Evolutionary conservation across 2,113 vertebrate species (phyloP).

Genomic region (Lophura nycthemera): DNA sequence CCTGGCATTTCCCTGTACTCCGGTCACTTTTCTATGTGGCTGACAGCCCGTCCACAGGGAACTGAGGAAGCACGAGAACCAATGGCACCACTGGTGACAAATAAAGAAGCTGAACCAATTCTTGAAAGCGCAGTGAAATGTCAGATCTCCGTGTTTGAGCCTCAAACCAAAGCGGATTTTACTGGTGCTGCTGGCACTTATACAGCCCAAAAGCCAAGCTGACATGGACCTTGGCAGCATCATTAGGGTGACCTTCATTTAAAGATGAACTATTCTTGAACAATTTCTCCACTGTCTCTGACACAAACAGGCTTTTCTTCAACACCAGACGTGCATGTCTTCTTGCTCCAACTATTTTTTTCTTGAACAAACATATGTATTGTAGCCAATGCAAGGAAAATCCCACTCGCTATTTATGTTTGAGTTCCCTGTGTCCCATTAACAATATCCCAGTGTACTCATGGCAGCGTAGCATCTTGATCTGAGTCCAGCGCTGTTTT

Average conservation of each 20-base stretch:
- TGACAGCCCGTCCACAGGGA: neutral
- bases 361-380: slow-evolving; percentile 86
- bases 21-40: neutral
- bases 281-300: slow-evolving; percentile 76
- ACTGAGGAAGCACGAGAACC: neutral
- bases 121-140: neutral
- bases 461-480: slow-evolving; percentile 45
- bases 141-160: neutral
- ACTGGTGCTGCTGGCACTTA: slow-evolving; percentile 45
- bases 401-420: slow-evolving; percentile 77
- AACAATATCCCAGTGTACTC: slow-evolving; percentile 79
- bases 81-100: neutral
- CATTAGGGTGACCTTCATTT: slow-evolving; percentile 63
- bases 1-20: fast-evolving
- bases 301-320: slow-evolving; percentile 80
- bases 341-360: slow-evolving; percentile 80
- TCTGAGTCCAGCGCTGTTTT: slow-evolving; percentile 58
- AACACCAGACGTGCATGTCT: slow-evolving; percentile 78
- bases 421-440: slow-evolving; percentile 70
- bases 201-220: neutral
- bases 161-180: neutral
- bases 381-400: slow-evolving; percentile 81
- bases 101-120: neutral
- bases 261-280: slow-evolving; percentile 73
- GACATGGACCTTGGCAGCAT: slow-evolving; percentile 63